Base-by-base conservation (phyloP, 2,888 invertebrate genomes). In the Ferdinandea cuprea region DNA sequence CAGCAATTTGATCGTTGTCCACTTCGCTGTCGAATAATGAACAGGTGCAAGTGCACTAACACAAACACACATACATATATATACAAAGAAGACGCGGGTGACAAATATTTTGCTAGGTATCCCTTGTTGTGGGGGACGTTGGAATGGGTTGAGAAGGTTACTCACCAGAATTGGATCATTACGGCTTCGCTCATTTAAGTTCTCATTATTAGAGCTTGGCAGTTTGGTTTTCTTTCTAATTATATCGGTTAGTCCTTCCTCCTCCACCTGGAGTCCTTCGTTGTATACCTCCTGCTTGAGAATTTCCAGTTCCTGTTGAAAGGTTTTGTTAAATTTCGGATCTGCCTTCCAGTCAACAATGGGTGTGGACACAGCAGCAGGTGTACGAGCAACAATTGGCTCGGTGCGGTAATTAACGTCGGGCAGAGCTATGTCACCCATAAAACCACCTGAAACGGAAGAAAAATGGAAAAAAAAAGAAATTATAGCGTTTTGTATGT, bases 361-460 rank as follows among this genome's bases (percentile, higher is more conserved):
- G 72, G 85, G 69, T 85, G 77, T 9, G 77, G 78, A 54, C 76
- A 68, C 85, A 6, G 73, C 65, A 15, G 80, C 58, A 13, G 80
- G 56, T 25, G 87, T 87, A 2, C 77, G 78, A 15, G 87, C 86
- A 48, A 87, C 87, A 85, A 87, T 77, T 40, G 87, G 87, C 71
- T 87, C 86, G 8, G 68, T 91, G 85, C 92, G 92, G 87, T 89
- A 91, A 72, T 91, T 84, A 25, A 86, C 69, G 86, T 94, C 93
- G 35, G 96, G 94, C 85, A 97, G 91, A 0, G 97, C 96, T 83
- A 97, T 96, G 90, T 97, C 97, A 0, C 96, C 96, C 92, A 95
- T 92, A 88, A 96, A 96, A 66, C 94, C 94, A 87, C 93, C 97
- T 97, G 92, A 19, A 93, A 93, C 88, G 86, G 89, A 88, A 65